Conservation (phyloP, 2,888 invertebrate species). For the Noctuana brunneofusca region DNA sequence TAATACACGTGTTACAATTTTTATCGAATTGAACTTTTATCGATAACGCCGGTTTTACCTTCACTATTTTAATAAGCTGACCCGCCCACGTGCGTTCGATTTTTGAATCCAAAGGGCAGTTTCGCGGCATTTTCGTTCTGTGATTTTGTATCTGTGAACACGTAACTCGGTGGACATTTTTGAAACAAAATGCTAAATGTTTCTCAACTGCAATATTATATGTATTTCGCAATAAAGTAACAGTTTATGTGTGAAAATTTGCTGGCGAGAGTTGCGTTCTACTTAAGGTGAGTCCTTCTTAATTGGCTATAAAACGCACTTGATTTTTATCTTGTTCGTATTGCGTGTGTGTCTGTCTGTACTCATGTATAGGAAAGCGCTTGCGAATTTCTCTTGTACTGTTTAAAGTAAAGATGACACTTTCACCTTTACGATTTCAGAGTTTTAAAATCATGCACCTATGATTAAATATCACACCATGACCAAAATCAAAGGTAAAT, state of each 20-base stretch:
- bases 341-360: background rate
- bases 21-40: slow-evolving; percentile 24
- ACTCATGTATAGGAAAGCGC: background rate
- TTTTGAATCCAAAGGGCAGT: slow-evolving; percentile 27
- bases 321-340: background rate
- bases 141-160: slow-evolving; percentile 43
- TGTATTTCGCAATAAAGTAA: slow-evolving; percentile 68
- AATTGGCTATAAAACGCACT: background rate
- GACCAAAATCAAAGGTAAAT: too few relatives aligned
- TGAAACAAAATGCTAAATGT: slow-evolving; percentile 57
- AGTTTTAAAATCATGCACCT: background rate
- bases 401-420: background rate
- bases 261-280: slow-evolving; percentile 23
- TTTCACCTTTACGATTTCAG: background rate
- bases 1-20: slow-evolving; percentile 44
- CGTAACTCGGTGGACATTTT: slow-evolving; percentile 42
- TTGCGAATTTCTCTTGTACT: background rate
- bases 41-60: slow-evolving; percentile 20
- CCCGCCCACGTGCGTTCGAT: slow-evolving; percentile 34
- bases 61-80: slow-evolving; percentile 23
- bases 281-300: slow-evolving; percentile 39
- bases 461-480: too few relatives aligned
- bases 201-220: slow-evolving; percentile 55
- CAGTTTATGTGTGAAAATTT: slow-evolving; percentile 5
- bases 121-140: slow-evolving; percentile 35